A percentile compares a stretch with the other conserved stretches of the same genome.
Evolutionary conservation across 2,113 vertebrate genomes (phyloP).

Genomic region (Rhegmatorhina hoffmannsi): DNA sequence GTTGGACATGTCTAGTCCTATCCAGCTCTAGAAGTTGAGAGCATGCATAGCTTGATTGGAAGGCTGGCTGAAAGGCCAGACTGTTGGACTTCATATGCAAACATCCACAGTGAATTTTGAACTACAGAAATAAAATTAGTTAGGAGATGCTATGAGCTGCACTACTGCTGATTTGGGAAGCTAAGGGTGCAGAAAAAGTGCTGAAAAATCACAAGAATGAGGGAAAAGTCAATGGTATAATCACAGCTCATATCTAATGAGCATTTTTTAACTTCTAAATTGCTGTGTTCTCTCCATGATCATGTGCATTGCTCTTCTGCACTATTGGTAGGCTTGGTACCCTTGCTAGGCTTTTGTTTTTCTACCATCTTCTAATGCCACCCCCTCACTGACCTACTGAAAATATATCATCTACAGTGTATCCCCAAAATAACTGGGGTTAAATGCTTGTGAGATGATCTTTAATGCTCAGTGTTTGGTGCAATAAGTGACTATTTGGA

Average conservation of each 20-base stretch:
- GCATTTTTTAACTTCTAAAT: background rate
- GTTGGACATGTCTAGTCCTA: background rate
- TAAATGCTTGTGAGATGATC: background rate
- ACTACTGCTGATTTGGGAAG: background rate
- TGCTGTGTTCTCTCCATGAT: fast-evolving
- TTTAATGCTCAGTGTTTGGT: background rate
- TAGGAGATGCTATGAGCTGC: background rate
- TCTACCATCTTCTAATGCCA: background rate
- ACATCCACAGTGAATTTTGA: background rate
- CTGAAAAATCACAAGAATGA: background rate
- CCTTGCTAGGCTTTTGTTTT: background rate
- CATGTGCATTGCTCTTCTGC: background rate
- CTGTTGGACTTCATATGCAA: background rate
- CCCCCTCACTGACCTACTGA: background rate
- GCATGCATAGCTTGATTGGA: background rate
- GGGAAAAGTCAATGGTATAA: background rate
- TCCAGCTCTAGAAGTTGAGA: background rate
- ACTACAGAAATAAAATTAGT: background rate
- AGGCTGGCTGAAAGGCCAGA: background rate
- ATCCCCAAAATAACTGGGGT: background rate
- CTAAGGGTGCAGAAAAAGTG: background rate
- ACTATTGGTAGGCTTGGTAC: background rate
- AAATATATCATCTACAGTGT: background rate
- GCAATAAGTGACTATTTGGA: background rate
- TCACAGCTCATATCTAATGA: background rate